Conservation (phyloP, 1,140 invertebrate genomes). For the Macrobrachium rosenbergii region DNA sequence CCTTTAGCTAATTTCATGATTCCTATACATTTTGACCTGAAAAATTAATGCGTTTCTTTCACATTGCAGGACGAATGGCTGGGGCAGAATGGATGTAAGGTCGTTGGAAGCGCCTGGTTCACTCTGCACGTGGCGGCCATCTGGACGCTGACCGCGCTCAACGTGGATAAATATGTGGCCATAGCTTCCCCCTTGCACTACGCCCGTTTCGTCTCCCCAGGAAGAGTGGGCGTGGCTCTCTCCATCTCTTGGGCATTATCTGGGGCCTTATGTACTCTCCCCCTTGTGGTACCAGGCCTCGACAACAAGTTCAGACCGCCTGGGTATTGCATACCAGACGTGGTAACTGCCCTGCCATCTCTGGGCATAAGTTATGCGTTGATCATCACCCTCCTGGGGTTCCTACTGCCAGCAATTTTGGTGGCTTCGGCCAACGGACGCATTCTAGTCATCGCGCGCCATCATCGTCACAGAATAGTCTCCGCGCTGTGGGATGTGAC, state of each 20-base stretch:
- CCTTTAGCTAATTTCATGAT: no score
- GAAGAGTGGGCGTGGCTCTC: constrained; percentile 74
- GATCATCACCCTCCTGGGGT: constrained; percentile 73
- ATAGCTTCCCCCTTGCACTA: constrained; percentile 83
- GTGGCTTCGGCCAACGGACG: constrained; percentile 79
- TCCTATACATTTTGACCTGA: not conserved
- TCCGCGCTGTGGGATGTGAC: constrained; percentile 88
- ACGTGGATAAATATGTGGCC: constrained; percentile 83
- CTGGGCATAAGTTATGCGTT: constrained; percentile 69
- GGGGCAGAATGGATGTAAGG: constrained; percentile 7
- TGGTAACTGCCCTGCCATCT: constrained; percentile 73
- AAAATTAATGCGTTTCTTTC: constrained; percentile 67
- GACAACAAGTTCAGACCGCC: constrained; percentile 73
- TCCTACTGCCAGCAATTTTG: constrained; percentile 77
- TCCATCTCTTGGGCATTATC: constrained; percentile 45
- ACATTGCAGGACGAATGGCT: constrained; percentile 70
- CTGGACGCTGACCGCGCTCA: constrained; percentile 84
- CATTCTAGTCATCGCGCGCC: constrained; percentile 83
- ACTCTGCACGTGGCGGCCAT: constrained; percentile 82
- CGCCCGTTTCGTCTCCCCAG: constrained; percentile 78
- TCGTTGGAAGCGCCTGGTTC: constrained; percentile 70
- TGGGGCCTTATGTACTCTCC: constrained; percentile 72
- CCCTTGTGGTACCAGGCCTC: constrained; percentile 69
- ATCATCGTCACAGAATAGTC: constrained; percentile 85
- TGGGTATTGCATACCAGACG: constrained; percentile 78